Evolutionary conservation across 2,888 invertebrate genomes (phyloP).

Genomic region (Mantis religiosa): DNA sequence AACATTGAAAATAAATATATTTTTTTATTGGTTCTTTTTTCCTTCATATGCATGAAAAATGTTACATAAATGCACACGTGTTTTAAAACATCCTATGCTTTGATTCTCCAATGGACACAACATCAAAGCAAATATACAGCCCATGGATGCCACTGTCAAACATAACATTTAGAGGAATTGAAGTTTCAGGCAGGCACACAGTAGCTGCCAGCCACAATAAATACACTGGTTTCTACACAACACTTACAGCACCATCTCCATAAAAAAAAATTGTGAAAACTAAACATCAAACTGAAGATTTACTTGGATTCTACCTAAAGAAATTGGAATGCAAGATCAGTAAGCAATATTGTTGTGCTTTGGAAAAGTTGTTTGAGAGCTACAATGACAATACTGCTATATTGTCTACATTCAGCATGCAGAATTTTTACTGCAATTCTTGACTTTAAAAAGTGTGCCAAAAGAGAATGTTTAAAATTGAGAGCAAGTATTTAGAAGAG

Average conservation of each 20-base stretch:
- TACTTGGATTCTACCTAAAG: neutral
- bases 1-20: neutral
- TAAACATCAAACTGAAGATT: neutral
- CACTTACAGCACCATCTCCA: neutral
- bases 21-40: neutral
- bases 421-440: neutral
- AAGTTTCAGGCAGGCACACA: neutral
- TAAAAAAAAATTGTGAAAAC: neutral
- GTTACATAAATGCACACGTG: neutral
- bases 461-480: neutral
- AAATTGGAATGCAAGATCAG: neutral
- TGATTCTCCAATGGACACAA: neutral
- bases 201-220: neutral
- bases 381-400: neutral
- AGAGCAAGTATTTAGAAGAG: too few relatives aligned
- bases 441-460: neutral
- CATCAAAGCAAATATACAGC: neutral
- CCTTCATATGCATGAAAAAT: neutral
- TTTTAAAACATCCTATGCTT: neutral
- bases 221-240: neutral
- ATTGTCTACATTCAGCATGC: neutral
- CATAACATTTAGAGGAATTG: neutral
- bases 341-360: neutral
- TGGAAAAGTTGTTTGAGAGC: neutral
- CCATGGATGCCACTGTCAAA: neutral